Base-by-base conservation (phyloP, 1,140 invertebrate species). In the Ctenoplectra terminalis region DNA sequence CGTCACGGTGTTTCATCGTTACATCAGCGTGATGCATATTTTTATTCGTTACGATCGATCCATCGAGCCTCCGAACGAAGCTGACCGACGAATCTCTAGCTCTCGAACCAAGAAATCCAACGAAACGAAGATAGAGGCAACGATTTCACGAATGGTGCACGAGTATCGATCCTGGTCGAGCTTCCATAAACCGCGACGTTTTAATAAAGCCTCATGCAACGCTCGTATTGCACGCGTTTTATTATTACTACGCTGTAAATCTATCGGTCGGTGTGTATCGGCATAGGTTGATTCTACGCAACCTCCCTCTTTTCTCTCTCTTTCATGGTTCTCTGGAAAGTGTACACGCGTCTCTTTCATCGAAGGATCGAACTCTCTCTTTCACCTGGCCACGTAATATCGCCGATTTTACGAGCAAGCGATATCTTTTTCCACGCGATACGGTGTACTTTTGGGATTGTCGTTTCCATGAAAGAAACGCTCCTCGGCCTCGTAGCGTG, bases 161-260 rank as follows among this genome's bases (percentile, higher is more conserved):
- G 37, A 26, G 54, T 58, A 76, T 69, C 74, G 64, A 82, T 77
- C 54, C 73, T 20, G 34, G 9, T 70, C 67, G 37, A 52, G 52
- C 73, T 50, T 58, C 63, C 40, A 50, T 60, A 29, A 78, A 60
- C 48, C 46, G 48, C 26, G 64, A 78, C 74, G 74, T 69, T 82
- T 77, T 82, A 82, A 81, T 81, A 81, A 81, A 81, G 80, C 43
- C 15, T 50, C 52, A 52, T 50, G 61, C 61, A 40, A 37, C 40
- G 15, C 34, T 54, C 81, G 74, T 77, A 82, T 82, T 37, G 29
- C 37, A 4, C 48, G 40, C n/a, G 48, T 79, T 82, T 82, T 82
- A 82, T 78, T 78, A 71, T 82, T 71, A 78, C 75, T 48, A 64
- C 58, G 37, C 48, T 71, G 48, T 78, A 82, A 82, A 82, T 82